Conservation (phyloP, 2,797 vertebrate genomes). For the Prionace glauca region DNA sequence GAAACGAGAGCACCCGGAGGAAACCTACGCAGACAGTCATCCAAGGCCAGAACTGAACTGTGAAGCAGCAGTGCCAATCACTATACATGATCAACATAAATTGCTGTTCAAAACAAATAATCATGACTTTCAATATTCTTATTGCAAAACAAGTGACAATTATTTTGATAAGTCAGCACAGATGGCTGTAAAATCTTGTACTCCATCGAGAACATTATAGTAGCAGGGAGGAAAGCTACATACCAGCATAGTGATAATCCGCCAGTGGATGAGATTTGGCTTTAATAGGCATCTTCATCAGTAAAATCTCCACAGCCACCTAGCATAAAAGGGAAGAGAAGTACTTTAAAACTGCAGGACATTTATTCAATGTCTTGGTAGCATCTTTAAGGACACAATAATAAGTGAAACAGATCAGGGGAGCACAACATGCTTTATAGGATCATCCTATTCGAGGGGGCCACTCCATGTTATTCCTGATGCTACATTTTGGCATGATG, state of each 20-base stretch:
- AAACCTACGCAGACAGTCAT: too few species aligned
- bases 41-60: too few species aligned
- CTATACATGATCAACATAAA: not conserved
- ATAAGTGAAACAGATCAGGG: not conserved
- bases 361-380: not conserved
- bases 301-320: constrained; percentile 71
- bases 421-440: not conserved
- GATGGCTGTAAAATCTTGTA: not conserved
- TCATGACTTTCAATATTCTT: not conserved
- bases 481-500: not conserved
- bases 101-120: not conserved
- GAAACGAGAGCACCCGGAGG: too few species aligned
- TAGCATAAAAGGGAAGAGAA: constrained; percentile 45
- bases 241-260: constrained; percentile 79
- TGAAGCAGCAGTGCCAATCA: too few species aligned
- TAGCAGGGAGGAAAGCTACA: constrained; percentile 41
- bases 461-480: not conserved
- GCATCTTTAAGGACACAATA: not conserved
- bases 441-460: not conserved
- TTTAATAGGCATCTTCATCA: constrained; percentile 61
- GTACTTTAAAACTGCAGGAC: not conserved
- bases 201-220: not conserved
- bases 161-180: not conserved
- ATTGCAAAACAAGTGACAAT: not conserved
- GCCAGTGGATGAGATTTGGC: constrained; percentile 63